Base-by-base conservation (phyloP, 64 coral and sea anemone genomes). In the Catalaphyllia jardinei region DNA sequence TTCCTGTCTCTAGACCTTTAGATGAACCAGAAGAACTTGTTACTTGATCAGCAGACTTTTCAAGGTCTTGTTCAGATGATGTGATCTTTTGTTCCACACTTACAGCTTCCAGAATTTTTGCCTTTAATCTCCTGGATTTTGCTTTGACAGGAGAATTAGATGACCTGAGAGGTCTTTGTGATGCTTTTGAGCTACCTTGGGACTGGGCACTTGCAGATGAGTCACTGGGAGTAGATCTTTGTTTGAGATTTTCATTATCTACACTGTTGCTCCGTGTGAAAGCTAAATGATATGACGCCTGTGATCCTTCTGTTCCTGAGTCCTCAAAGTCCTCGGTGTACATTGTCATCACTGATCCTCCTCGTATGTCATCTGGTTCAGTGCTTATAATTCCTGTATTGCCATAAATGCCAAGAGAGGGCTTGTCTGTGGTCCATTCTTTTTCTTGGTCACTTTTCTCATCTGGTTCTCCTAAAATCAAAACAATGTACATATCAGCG, bases 291-390 rank as follows among this genome's bases (percentile, higher is more conserved):
- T 29, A 29, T 72, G 81, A 85, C 20, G 33, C 38, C 16, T 69
- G 63, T 29, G 35, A 46, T 4, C 20, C 35, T 69, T 71, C 62
- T 71, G 81, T 39, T 52, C 63, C 60, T 4, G 54, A 91, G 19
- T 84, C 90, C 61, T 92, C 82, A 92, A 92, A 87, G 42, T 92
- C 90, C 27, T 87, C 90, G 38, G 90, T 87, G 20, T 87, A 92
- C 83, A 87, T 92, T 4, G 74, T 78, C 27, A 92, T 33, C 9
- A 83, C 83, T 22, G 90, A 87, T 8, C 75, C 71, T 33, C 25
- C 89, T 76, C 60, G 49, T 30, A 22, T 33, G 14, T 59, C 51
- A 38, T 80, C 55, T 2, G 46, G 72, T 38, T 91, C 89, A 64
- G 89, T 7, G 38, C 67, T 79, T 52, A 71, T 9, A 25, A 93